Evolutionary conservation across 1,140 invertebrate genomes (phyloP).

Genomic region (Tetraneura akinire): DNA sequence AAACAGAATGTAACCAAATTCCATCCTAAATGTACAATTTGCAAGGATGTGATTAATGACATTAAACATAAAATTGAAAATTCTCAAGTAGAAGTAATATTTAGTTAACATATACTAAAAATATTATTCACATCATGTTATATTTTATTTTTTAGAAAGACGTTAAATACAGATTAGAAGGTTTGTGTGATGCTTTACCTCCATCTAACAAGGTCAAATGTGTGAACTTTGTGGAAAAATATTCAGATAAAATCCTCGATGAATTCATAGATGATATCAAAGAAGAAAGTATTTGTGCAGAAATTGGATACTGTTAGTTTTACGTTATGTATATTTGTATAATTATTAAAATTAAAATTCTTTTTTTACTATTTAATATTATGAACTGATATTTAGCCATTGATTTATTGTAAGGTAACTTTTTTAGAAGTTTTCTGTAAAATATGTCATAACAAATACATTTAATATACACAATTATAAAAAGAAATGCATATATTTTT

Average conservation of each 20-base stretch:
- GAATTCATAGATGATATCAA: conserved; percentile 8
- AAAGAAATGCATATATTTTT: conserved; percentile 45
- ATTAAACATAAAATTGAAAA: conserved; percentile 36
- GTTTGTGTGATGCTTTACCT: conserved; percentile 5
- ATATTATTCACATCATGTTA: not conserved
- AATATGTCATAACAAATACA: not conserved
- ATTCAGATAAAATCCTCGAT: not conserved
- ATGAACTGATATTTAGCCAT: no score
- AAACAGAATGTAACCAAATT: not conserved
- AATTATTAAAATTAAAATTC: not conserved
- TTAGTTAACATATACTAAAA: not conserved
- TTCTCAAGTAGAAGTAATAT: conserved; percentile 7
- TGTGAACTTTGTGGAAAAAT: conserved; percentile 1
- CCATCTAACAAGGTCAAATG: not conserved
- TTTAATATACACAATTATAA: conserved; percentile 5
- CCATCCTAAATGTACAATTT: conserved; percentile 36
- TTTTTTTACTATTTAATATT: no score
- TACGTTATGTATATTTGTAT: not conserved
- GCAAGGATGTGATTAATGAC: conserved; percentile 14
- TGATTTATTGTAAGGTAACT: no score
- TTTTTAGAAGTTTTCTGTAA: no score
- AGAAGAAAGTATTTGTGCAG: not conserved
- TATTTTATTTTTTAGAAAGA: not conserved
- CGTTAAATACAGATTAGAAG: conserved; percentile 11
- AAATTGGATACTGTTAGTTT: conserved; percentile 37